Base-by-base conservation (phyloP, 2,797 vertebrate species). In the Brachymystax lenok region DNA sequence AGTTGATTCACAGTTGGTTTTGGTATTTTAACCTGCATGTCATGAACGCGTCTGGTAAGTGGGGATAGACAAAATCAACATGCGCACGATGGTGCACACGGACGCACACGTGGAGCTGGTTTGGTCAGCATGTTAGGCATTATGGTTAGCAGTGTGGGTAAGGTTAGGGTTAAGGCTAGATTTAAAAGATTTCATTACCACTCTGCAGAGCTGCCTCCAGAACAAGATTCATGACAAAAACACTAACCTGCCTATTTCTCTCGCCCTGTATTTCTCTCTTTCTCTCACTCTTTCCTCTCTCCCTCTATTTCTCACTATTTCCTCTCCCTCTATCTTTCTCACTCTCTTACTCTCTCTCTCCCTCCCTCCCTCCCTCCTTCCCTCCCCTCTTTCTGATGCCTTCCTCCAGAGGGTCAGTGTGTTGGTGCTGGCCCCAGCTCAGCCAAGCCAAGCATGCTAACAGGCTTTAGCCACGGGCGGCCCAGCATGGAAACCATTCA, bases 401-500 rank as follows among this genome's bases (percentile, higher is more conserved):
- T 69, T 76, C 79, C 27, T 54, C 73, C 14, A 50, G 40, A 66
- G 73, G 73, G 73, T 74, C 73, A 74, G 33, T 46, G 73, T 66
- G 61, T 19, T 67, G 61, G 56, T 28, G 30, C 77, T 79, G 75
- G 82, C 69, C 75, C 21, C 21, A 51, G 68, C 83, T 83, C 80
- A 86, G 75, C 79, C 84, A 82, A 86, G 77, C 77, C 83, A 80
- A 84, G 79, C 81, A 82, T 79, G 76, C 83, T 88, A 87, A 92
- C 72, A 86, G 75, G 80, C 77, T 87, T 88, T 80, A 85, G 81
- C 79, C 79, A 85, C 82, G 82, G 85, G 83, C 21, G 82, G 85
- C 80, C 78, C 86, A 87, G 87, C 87, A 85, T 81, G 78, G 84
- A 81, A 87, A 82, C 74, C 81, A 88, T 85, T 87, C 80, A 85